phyloP scores from a whole-genome alignment of 2,888 invertebrate species.

The Nezara viridula region DNA sequence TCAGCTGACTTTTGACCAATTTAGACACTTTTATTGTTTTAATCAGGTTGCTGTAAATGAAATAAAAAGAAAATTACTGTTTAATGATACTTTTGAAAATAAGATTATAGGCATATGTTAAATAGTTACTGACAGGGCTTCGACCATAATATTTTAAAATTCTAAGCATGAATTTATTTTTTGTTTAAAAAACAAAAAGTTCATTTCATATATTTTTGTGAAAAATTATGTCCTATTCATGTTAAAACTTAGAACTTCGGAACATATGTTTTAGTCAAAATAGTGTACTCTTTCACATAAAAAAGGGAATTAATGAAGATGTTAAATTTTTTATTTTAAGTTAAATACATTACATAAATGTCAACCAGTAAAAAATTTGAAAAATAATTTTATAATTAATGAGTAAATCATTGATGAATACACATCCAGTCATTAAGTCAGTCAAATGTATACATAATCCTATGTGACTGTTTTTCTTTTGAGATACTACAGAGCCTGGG shows the following conservation, averaged over 20 bases:
- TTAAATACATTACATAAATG: too few relatives aligned
- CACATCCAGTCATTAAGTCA: too few relatives aligned
- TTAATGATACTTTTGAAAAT: not conserved
- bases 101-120: not conserved
- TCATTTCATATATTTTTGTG: not conserved
- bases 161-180: not conserved
- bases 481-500: too few relatives aligned
- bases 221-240: not conserved
- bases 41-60: not conserved
- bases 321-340: too few relatives aligned
- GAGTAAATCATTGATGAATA: too few relatives aligned
- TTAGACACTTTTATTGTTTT: not conserved
- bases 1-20: conserved; percentile 19
- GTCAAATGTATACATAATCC: not conserved
- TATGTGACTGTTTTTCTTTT: too few relatives aligned
- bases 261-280: not conserved
- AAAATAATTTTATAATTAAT: too few relatives aligned
- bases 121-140: not conserved
- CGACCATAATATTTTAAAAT: not conserved
- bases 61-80: not conserved
- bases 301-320: too few relatives aligned
- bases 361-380: not conserved
- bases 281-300: not conserved
- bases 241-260: not conserved
- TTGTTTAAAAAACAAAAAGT: not conserved